These are phyloP conservation scores for Hafferia zeledoni DNA, from an alignment of 2,797 vertebrate genomes.

Conservation along the genomic window DNA sequence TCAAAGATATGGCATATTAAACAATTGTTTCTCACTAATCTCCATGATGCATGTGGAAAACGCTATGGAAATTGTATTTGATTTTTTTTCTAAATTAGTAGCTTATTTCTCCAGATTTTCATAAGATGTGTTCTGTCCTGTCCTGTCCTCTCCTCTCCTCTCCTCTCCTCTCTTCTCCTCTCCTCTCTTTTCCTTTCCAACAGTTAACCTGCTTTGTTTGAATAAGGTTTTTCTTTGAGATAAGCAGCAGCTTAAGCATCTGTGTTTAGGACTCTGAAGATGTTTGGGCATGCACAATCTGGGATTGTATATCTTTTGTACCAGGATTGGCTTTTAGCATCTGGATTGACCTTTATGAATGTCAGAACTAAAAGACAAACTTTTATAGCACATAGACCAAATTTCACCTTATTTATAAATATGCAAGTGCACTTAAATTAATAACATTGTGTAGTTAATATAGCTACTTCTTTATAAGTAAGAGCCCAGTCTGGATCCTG, in stretches of 20 bases:
- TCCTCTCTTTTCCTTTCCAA: too few relatives aligned
- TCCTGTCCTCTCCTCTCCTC: accelerated
- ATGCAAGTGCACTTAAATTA: not conserved
- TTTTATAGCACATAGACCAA: not conserved
- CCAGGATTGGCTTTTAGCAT: not conserved
- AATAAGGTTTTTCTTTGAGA: not conserved
- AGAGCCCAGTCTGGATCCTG: not conserved
- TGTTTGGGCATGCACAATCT: not conserved
- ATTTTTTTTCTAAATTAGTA: not conserved
- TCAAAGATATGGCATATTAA: not conserved
- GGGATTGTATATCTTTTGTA: not conserved
- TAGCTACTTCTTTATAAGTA: not conserved
- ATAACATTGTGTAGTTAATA: not conserved
- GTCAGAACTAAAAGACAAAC: not conserved
- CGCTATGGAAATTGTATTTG: not conserved
- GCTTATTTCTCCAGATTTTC: not conserved
- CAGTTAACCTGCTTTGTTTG: not conserved
- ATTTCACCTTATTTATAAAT: not conserved
- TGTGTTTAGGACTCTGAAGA: not conserved
- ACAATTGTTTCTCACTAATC: conserved; percentile 14
- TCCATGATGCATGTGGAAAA: not conserved
- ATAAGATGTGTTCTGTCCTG: accelerated
- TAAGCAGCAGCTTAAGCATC: not conserved
- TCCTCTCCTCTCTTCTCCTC: accelerated
- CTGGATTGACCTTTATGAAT: not conserved